Conservation (phyloP, 1,140 invertebrate genomes). For the Drosophila kikkawai region DNA sequence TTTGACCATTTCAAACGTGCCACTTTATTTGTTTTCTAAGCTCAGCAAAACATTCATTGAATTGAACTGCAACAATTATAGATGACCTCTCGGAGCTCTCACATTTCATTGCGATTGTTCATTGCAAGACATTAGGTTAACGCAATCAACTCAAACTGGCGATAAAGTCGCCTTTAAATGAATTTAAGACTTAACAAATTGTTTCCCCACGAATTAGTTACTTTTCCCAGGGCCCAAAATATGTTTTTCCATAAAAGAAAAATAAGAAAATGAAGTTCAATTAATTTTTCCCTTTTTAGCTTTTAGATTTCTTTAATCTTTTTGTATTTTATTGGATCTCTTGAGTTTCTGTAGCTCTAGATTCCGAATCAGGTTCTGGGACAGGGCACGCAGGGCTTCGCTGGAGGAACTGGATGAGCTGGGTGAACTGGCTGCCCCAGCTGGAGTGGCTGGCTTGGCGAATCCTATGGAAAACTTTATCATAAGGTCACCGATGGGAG, state of each 20-base stretch:
- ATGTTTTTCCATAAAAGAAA: neutral
- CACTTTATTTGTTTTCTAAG: neutral
- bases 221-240: neutral
- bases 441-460: slow-evolving; percentile 51
- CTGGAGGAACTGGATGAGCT: slow-evolving; percentile 22
- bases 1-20: neutral
- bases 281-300: neutral
- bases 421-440: neutral
- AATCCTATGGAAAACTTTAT: slow-evolving; percentile 79
- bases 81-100: neutral
- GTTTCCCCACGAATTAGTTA: neutral
- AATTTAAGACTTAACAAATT: neutral
- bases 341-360: slow-evolving; percentile 61
- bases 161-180: too few relatives aligned
- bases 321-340: slow-evolving; percentile 47
- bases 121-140: neutral
- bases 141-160: neutral
- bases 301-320: slow-evolving; percentile 20
- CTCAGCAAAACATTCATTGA: neutral
- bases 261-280: neutral
- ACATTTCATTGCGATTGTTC: slow-evolving; percentile 1
- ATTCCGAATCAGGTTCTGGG: slow-evolving; percentile 57
- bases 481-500: slow-evolving; percentile 77
- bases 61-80: slow-evolving; percentile 12
- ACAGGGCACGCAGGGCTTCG: slow-evolving; percentile 55